Evolutionary conservation across 2,113 vertebrate genomes (phyloP).

Genomic region (Terrapene triunguis): DNA sequence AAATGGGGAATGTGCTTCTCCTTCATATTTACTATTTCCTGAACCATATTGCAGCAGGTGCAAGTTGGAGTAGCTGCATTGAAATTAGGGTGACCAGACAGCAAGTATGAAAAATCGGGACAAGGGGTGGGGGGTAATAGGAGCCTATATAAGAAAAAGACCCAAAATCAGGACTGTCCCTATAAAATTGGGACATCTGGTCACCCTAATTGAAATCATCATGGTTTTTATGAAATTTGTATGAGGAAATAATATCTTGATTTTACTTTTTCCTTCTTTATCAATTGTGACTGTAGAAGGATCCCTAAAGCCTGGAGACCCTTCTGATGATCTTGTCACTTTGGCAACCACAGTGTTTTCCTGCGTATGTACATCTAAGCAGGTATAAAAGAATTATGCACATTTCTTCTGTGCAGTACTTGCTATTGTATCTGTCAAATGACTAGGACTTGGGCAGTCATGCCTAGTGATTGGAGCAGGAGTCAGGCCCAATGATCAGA

Average conservation of each 20-base stretch:
- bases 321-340: conserved; percentile 76
- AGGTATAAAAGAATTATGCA: conserved; percentile 71
- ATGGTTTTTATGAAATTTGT: not conserved
- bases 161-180: no score
- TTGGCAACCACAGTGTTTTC: conserved; percentile 83
- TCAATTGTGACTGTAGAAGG: conserved; percentile 44
- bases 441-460: not conserved
- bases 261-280: conserved; percentile 13
- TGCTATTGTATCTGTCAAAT: not conserved
- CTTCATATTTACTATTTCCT: not conserved
- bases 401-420: conserved; percentile 23
- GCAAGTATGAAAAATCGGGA: no score
- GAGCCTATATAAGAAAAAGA: no score
- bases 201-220: not conserved
- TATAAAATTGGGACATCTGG: no score
- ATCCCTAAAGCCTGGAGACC: conserved; percentile 41
- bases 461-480: not conserved
- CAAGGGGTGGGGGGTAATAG: no score
- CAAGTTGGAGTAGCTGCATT: not conserved
- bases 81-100: not conserved
- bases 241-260: not conserved
- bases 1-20: not conserved
- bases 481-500: no score
- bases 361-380: conserved; percentile 77
- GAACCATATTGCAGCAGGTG: not conserved